Base-by-base conservation (phyloP, 2,888 invertebrate genomes). In the Eledona agricola region DNA sequence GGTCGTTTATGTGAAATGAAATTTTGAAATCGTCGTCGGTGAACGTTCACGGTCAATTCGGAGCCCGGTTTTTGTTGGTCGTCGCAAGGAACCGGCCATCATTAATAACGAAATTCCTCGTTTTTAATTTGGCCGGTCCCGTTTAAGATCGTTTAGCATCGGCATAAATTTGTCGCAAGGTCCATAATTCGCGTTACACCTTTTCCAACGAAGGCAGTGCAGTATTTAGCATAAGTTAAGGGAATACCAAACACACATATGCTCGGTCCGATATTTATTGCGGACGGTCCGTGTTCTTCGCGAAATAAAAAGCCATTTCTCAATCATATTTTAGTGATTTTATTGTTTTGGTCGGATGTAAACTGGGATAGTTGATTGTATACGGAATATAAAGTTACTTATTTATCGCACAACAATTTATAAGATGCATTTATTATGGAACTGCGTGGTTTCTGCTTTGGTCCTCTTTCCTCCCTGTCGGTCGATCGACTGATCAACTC, bases 291-390 rank as follows among this genome's bases (percentile, higher is more conserved):
- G 67, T 75, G 74, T 74, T 72, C 66, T 66, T 64, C 60, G 69
- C 63, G 64, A 71, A 72, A 72, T 70, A 73, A 75, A 75, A 73
- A 70, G 66, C 66, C 71, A 73, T 74, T 75, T 74, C 73, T 74
- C 74, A 76, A 76, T 76, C 75, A 76, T 76, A 76, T 76, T 75
- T 76, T 73, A 76, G 74, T 72, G 72, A 76, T 75, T 76, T 76
- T 76, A 76, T 76, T 76, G 75, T 76, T 76, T 75, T 65, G 74
- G 65, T 67, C 65, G 73, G 72, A 73, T 75, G 74, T 73, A 76
- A 75, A 76, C 72, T 75, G 72, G 73, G 72, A 74, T 73, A 75
- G 72, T 73, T 75, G 76, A 77, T 76, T 77, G 76, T 76, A 72
- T 69, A 71, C 69, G 62, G 74, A 70, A 75, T 75, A 77, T 77